A percentile compares a stretch with the other conserved stretches of the same genome.
These are phyloP conservation scores for Parnassius glacialis DNA, from an alignment of 2,888 invertebrate genomes.

Conservation along the genomic window DNA sequence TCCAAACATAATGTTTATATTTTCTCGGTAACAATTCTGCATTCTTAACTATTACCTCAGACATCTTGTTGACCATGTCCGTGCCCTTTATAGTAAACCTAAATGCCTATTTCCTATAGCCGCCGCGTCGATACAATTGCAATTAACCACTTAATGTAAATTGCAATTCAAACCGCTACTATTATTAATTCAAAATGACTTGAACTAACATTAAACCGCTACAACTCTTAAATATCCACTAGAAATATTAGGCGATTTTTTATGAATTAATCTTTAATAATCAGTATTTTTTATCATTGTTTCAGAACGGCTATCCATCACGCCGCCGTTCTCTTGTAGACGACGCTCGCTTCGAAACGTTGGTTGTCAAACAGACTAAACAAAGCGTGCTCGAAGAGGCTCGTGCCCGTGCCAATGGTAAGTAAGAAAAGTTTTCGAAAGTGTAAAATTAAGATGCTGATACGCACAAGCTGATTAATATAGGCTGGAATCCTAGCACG, in stretches of 20 bases:
- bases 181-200: background rate
- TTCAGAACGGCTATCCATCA: constrained; percentile 97
- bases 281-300: constrained; percentile 44
- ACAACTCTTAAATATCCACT: no score
- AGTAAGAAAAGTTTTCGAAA: constrained; percentile 34
- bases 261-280: no score
- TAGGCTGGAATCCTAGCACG: no score
- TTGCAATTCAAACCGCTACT: constrained; percentile 3
- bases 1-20: background rate
- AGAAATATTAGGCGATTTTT: no score
- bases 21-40: background rate
- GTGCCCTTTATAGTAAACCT: constrained; percentile 14
- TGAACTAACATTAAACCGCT: no score
- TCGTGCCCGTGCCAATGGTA: constrained; percentile 92
- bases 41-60: constrained; percentile 7
- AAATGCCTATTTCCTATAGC: constrained; percentile 17
- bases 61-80: constrained; percentile 21
- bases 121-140: background rate
- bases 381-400: constrained; percentile 95
- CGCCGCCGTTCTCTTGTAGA: constrained; percentile 97
- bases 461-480: no score
- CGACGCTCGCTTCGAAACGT: constrained; percentile 97
- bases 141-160: constrained; percentile 10
- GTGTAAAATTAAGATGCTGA: no score
- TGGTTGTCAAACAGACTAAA: constrained; percentile 97